Percentiles rank a stretch among this genome's conserved stretches.
These are phyloP conservation scores for Tichodroma muraria DNA, from an alignment of 2,113 vertebrate species.

Conservation along the genomic window DNA sequence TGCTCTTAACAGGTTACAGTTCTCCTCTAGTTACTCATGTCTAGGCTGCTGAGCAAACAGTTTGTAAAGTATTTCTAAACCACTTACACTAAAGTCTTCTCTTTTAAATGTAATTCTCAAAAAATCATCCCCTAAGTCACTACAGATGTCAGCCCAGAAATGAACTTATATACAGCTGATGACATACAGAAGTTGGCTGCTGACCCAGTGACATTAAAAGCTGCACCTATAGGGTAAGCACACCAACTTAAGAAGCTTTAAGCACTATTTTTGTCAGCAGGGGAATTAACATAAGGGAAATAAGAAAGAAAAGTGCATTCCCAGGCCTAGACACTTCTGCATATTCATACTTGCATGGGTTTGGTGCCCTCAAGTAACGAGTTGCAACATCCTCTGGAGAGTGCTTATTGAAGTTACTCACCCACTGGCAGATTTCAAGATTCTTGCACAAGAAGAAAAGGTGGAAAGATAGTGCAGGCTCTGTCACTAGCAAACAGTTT, in stretches of 20 bases:
- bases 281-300: conserved; percentile 19
- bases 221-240: background rate
- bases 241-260: conserved; percentile 13
- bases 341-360: background rate
- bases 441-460: background rate
- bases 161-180: background rate
- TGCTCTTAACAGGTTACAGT: background rate
- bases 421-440: background rate
- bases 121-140: background rate
- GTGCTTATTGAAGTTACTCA: background rate
- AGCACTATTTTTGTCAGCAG: background rate
- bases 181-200: background rate
- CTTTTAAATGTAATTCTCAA: background rate
- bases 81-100: background rate
- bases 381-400: conserved; percentile 16
- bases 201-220: background rate
- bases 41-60: background rate
- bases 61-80: background rate
- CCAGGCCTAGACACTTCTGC: background rate
- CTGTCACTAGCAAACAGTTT: background rate
- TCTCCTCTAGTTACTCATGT: background rate
- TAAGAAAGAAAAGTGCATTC: background rate
- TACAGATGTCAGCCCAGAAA: background rate
- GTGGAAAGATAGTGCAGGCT: background rate
- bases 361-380: background rate